phyloP scores from a whole-genome alignment of 2,797 vertebrate genomes.

The Pipistrellus pygmaeus region DNA sequence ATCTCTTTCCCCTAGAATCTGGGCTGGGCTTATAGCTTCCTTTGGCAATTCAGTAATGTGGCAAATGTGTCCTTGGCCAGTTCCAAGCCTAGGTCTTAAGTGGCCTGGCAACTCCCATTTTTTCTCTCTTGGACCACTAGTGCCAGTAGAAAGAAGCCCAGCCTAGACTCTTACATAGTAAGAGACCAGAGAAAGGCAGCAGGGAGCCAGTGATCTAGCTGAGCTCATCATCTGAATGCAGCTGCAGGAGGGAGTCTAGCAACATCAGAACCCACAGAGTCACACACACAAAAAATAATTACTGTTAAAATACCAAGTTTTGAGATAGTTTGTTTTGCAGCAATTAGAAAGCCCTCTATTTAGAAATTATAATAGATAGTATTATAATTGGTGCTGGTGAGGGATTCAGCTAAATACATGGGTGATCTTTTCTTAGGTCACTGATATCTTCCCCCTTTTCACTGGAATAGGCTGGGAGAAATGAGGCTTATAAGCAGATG shows the following conservation, averaged over 20 bases:
- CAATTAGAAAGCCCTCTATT: background rate
- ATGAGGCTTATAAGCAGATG: background rate
- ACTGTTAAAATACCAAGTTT: background rate
- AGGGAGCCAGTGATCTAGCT: background rate
- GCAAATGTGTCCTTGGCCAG: background rate
- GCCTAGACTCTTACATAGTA: background rate
- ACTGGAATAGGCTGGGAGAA: background rate
- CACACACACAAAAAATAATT: background rate
- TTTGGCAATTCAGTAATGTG: background rate
- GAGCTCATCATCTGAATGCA: background rate
- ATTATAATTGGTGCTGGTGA: background rate
- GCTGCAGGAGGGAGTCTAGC: background rate
- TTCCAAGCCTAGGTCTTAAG: background rate
- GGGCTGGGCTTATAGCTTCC: background rate
- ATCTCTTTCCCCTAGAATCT: background rate
- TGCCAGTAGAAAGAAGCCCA: background rate
- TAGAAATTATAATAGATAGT: background rate
- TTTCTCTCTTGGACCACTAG: background rate
- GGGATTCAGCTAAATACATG: constrained; percentile 1
- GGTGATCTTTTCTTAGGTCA: constrained; percentile 10
- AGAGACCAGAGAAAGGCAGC: background rate
- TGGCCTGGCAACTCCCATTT: background rate
- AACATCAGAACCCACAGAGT: background rate
- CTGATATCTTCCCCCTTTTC: background rate
- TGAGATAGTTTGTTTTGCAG: background rate